phyloP scores from a whole-genome alignment of 2,113 vertebrate genomes.

The Anhinga anhinga region DNA sequence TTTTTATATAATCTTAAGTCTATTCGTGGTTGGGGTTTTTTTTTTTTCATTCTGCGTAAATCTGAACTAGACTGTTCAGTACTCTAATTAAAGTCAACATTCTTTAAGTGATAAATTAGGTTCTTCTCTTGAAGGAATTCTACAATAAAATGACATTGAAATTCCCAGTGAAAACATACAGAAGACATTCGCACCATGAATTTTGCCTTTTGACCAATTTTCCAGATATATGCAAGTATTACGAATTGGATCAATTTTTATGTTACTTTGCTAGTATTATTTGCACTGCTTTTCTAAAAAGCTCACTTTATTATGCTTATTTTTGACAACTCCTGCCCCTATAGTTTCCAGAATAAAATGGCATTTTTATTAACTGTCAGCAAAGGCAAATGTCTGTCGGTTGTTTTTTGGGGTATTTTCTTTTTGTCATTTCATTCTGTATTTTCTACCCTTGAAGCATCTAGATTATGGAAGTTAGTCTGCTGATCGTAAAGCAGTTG shows the following conservation, averaged over 20 bases:
- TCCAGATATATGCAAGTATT: background rate
- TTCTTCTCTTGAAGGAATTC: background rate
- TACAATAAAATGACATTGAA: background rate
- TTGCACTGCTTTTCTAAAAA: background rate
- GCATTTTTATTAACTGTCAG: background rate
- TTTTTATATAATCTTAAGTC: background rate
- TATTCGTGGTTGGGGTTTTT: background rate
- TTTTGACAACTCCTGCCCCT: background rate
- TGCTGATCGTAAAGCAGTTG: constrained; percentile 20
- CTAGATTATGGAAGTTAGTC: background rate
- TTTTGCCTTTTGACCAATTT: background rate
- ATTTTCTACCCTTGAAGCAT: background rate
- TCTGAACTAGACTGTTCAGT: background rate
- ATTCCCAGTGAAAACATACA: constrained; percentile 5
- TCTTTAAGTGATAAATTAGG: background rate
- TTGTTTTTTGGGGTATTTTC: background rate
- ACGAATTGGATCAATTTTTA: background rate
- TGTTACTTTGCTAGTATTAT: background rate
- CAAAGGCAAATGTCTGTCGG: background rate
- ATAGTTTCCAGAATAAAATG: background rate
- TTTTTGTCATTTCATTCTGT: background rate
- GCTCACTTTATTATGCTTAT: background rate
- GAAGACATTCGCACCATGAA: background rate
- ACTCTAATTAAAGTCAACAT: background rate
- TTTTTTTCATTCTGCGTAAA: background rate